A percentile compares a stretch with the other conserved stretches of the same genome.
Evolutionary conservation across 1,140 invertebrate species (phyloP).

Genomic region (Drosophila parabipectinata): DNA sequence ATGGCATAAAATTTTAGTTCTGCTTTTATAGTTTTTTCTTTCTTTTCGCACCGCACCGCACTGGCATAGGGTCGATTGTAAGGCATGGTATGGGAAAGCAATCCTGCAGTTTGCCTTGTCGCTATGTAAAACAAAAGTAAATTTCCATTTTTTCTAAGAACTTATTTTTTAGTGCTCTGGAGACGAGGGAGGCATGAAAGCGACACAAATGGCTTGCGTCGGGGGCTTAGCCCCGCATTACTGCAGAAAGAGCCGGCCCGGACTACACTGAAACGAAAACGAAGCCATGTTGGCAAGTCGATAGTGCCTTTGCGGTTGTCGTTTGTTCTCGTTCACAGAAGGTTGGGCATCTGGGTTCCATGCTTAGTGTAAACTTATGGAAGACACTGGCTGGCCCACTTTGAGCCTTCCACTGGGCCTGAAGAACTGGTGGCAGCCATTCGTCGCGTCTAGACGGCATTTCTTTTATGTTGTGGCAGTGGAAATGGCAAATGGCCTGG

Average conservation of each 20-base stretch:
- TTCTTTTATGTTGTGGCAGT: slow-evolving; percentile 36
- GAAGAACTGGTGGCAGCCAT: slow-evolving; percentile 27
- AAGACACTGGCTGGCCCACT: slow-evolving; percentile 3
- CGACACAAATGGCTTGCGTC: slow-evolving; percentile 27
- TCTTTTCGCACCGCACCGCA: neutral
- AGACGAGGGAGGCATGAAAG: slow-evolving; percentile 9
- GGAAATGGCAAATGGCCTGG: neutral
- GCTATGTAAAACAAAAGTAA: slow-evolving; percentile 74
- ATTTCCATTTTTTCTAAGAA: slow-evolving; percentile 73
- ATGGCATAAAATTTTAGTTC: slow-evolving; percentile 75
- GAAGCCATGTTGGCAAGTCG: neutral
- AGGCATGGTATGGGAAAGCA: slow-evolving; percentile 5
- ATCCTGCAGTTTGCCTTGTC: slow-evolving; percentile 34
- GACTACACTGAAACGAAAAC: slow-evolving; percentile 7
- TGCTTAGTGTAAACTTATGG: neutral
- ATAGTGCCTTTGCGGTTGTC: neutral
- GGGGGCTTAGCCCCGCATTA: slow-evolving; percentile 16
- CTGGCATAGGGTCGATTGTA: neutral
- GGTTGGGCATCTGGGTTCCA: neutral
- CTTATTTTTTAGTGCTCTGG: slow-evolving; percentile 66
- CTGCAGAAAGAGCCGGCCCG: neutral
- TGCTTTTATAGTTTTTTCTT: slow-evolving; percentile 53
- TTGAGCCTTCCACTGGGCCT: slow-evolving; percentile 8
- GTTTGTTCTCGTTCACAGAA: neutral
- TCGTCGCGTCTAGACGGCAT: slow-evolving; percentile 57